phyloP scores from a whole-genome alignment of 2,113 vertebrate genomes.

The Ctenodactylus gundi region DNA sequence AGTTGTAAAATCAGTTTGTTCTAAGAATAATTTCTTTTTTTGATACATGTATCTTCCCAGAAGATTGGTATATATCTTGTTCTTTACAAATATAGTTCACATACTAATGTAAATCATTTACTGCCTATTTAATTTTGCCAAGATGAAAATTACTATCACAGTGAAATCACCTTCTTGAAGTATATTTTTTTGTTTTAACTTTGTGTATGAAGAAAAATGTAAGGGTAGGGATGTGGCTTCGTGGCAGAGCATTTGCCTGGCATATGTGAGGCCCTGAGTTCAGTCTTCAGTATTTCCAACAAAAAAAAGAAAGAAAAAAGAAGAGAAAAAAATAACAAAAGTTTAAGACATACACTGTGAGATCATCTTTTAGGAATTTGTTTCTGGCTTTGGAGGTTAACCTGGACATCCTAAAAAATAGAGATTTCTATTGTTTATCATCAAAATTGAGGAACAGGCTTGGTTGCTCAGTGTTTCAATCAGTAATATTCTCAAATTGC shows the following conservation, averaged over 20 bases:
- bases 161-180: background rate
- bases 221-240: no score
- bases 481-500: background rate
- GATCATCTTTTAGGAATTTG: background rate
- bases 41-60: conserved; percentile 9
- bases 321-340: no score
- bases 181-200: conserved; percentile 6
- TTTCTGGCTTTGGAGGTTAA: background rate
- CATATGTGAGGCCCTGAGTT: no score
- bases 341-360: no score
- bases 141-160: conserved; percentile 58
- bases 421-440: background rate
- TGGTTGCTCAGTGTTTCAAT: background rate
- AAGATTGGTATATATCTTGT: background rate
- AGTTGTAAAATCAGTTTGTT: conserved; percentile 28
- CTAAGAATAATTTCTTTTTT: background rate
- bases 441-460: background rate
- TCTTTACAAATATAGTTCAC: conserved; percentile 48
- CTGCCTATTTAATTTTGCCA: background rate
- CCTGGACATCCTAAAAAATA: background rate
- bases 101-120: conserved; percentile 33
- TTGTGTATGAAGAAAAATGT: conserved; percentile 45
- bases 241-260: no score
- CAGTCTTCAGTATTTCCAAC: no score
- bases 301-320: no score